A percentile compares a stretch with the other conserved stretches of the same genome.
Evolutionary conservation across 2,797 vertebrate genomes (phyloP).

Genomic region (Myiothlypis chrysogaster): DNA sequence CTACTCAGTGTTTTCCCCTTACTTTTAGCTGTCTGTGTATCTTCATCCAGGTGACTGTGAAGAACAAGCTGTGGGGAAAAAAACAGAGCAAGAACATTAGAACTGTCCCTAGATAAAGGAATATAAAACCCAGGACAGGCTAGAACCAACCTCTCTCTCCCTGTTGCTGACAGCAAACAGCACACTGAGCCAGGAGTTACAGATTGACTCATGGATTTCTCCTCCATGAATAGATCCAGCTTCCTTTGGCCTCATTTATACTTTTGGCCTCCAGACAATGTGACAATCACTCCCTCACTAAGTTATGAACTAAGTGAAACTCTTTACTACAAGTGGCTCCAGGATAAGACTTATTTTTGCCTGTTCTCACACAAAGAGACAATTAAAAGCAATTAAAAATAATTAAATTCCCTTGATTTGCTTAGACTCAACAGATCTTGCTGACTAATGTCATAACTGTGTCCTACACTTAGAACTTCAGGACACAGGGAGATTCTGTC

Average conservation of each 20-base stretch:
- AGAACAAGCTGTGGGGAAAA: slow-evolving; percentile 63
- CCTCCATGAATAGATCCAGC: not conserved
- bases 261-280: not conserved
- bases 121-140: not conserved
- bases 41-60: slow-evolving; percentile 60
- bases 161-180: not conserved
- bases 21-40: slow-evolving; percentile 63
- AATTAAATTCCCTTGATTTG: not conserved
- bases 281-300: not conserved
- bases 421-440: not conserved
- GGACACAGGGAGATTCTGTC: not conserved
- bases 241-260: not conserved
- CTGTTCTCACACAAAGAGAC: not conserved
- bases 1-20: not conserved
- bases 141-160: not conserved
- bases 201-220: not conserved
- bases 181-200: not conserved
- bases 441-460: not conserved
- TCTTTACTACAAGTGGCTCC: not conserved
- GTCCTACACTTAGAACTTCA: not conserved
- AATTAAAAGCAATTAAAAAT: not conserved
- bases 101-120: not conserved
- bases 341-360: not conserved
- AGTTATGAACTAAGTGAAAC: not conserved
- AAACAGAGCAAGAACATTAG: not conserved